Conservation (phyloP, 2,113 vertebrate species). For the Burhinus oedicnemus region DNA sequence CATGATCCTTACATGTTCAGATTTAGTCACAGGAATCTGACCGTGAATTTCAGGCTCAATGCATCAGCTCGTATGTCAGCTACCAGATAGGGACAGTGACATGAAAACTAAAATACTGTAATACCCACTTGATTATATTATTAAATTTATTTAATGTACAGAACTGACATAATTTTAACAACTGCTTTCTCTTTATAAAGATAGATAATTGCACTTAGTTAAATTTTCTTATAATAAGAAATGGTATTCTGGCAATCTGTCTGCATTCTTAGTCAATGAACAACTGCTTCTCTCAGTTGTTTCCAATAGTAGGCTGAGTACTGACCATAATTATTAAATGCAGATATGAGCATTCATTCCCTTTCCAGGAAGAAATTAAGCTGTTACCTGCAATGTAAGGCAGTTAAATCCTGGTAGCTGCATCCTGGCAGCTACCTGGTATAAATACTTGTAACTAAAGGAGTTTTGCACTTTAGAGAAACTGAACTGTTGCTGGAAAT, state of each 20-base stretch:
- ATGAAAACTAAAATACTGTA: neutral
- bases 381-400: neutral
- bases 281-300: neutral
- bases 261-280: neutral
- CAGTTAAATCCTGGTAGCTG: neutral
- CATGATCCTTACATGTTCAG: constrained; percentile 74
- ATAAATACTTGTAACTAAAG: neutral
- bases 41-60: neutral
- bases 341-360: neutral
- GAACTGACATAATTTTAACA: neutral
- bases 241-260: neutral
- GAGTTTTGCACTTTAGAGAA: neutral
- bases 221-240: neutral
- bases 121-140: neutral
- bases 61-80: neutral
- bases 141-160: neutral
- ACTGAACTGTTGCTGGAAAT: neutral
- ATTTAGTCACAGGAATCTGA: neutral
- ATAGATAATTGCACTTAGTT: neutral
- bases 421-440: neutral
- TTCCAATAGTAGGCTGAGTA: neutral
- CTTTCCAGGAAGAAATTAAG: neutral
- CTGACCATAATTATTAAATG: neutral
- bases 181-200: neutral
- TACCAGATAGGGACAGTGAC: neutral